Evolutionary conservation across 2,113 vertebrate genomes (phyloP).

Genomic region (Tylochromis polylepis): DNA sequence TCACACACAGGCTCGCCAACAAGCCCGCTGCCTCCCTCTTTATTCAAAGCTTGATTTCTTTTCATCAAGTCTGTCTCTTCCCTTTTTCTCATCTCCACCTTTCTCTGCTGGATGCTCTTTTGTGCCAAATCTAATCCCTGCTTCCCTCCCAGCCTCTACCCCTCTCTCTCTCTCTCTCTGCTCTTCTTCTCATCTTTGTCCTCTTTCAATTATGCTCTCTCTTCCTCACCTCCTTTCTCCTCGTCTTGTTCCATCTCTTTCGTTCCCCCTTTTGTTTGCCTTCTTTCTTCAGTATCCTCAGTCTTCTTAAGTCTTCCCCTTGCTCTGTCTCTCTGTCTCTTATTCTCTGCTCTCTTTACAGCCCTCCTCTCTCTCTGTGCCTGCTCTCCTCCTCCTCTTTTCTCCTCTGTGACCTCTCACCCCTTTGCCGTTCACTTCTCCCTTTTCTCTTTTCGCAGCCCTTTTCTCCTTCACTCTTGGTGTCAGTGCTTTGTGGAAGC

Average conservation of each 20-base stretch:
- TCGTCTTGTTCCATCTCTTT: constrained; percentile 32
- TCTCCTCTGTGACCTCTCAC: constrained; percentile 55
- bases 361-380: background rate
- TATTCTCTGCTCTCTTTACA: constrained; percentile 42
- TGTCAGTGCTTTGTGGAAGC: constrained; percentile 52
- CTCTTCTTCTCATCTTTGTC: constrained; percentile 42
- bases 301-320: constrained; percentile 35
- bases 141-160: constrained; percentile 28
- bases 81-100: constrained; percentile 56
- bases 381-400: constrained; percentile 29
- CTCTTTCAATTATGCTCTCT: constrained; percentile 40
- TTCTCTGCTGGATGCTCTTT: constrained; percentile 59
- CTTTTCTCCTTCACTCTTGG: constrained; percentile 56
- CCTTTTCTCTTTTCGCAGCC: constrained; percentile 47
- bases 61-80: constrained; percentile 56
- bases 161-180: background rate
- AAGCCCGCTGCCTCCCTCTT: constrained; percentile 29
- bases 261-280: constrained; percentile 33
- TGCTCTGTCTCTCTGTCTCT: constrained; percentile 36
- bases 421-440: constrained; percentile 37
- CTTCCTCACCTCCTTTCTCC: constrained; percentile 19
- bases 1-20: constrained; percentile 47
- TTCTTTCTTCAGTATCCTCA: constrained; percentile 43
- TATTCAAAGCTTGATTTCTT: constrained; percentile 61
- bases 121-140: constrained; percentile 51